Evolutionary conservation across 2,113 vertebrate species (phyloP), one percentile per base, ranked within the genome.

Genomic region (Tetraodon nigroviridis): DNA sequence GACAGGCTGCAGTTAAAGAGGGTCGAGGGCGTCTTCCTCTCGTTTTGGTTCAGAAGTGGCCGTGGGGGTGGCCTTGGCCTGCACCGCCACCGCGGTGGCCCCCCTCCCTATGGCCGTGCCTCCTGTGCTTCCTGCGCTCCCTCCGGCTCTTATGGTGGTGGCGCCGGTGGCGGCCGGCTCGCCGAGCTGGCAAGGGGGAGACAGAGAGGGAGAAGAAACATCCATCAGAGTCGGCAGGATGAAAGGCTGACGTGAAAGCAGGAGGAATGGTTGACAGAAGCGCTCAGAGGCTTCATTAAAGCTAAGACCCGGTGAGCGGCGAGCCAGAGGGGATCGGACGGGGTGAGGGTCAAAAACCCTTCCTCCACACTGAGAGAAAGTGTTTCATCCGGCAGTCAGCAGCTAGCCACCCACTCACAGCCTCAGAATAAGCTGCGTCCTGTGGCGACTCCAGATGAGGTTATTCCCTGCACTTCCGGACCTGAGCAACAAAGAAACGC

Each of bases 61-160:
- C 76, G 53, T 83, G 90, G 77, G 77, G 81, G 82, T 78, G 89
- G 72, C 80, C 78, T 59, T 82, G 89, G 66, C 71, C 84, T 52
- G 55, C 73, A 54, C 87, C 86, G 53, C 79, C 78, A 51, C 77
- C 87, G 47, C 82, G 86, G 82, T 82, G 90, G 71, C 88, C 86
- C 13, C 87, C 86, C 65, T 84, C 84, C 52, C 86, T 69, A 79
- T 89, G 87, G 64, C 87, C 85, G 20, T 92, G 91, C 75, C 83
- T 92, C 80, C 87, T 92, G 88, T 92, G 94, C 93, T 94, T 98
- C 74, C 94, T 90, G 82, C 90, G 90, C 79, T 97, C 94, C 75
- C 92, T 92, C 78, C 76, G 91, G 8, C 89, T 84, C 86, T 93
- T 93, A 90, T 91, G 94, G 80, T 89, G 94, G 58, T 87, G 94